Percentiles rank a stretch among this genome's conserved stretches.
phyloP scores from a whole-genome alignment of 2,797 vertebrate genomes.

The Silurus aristotelis region DNA sequence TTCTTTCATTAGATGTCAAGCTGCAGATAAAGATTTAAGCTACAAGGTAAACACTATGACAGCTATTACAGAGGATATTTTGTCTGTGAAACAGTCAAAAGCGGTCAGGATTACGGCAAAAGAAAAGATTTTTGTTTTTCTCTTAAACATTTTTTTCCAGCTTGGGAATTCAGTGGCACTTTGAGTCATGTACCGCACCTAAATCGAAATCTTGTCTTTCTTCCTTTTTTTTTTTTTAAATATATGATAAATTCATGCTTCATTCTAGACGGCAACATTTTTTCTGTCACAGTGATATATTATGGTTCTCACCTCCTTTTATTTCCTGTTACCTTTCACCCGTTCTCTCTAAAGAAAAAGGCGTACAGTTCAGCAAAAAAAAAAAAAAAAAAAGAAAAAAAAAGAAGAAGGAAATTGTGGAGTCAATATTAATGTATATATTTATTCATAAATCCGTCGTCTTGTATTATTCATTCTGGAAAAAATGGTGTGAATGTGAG shows the following conservation, averaged over 20 bases:
- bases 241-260: constrained; percentile 20
- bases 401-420: background rate
- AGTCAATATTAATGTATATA: constrained; percentile 44
- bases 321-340: constrained; percentile 35
- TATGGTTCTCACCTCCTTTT: constrained; percentile 26
- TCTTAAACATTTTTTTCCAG: background rate
- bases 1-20: constrained; percentile 79
- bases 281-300: constrained; percentile 29
- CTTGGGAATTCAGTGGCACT: constrained; percentile 23
- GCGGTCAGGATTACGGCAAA: constrained; percentile 59
- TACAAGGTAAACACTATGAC: constrained; percentile 78
- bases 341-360: constrained; percentile 27
- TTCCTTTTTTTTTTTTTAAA: background rate
- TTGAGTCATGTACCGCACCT: constrained; percentile 29
- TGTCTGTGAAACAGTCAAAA: constrained; percentile 72
- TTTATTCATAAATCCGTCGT: constrained; percentile 50
- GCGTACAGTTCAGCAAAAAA: background rate
- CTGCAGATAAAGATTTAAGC: constrained; percentile 77
- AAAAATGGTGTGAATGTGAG: constrained; percentile 31
- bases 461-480: constrained; percentile 45
- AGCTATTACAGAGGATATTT: constrained; percentile 77
- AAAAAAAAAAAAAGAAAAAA: background rate
- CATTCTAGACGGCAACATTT: background rate
- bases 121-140: constrained; percentile 13
- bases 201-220: constrained; percentile 6